Conservation (phyloP, 2,113 vertebrate genomes). For the Melanerpes formicivorus region DNA sequence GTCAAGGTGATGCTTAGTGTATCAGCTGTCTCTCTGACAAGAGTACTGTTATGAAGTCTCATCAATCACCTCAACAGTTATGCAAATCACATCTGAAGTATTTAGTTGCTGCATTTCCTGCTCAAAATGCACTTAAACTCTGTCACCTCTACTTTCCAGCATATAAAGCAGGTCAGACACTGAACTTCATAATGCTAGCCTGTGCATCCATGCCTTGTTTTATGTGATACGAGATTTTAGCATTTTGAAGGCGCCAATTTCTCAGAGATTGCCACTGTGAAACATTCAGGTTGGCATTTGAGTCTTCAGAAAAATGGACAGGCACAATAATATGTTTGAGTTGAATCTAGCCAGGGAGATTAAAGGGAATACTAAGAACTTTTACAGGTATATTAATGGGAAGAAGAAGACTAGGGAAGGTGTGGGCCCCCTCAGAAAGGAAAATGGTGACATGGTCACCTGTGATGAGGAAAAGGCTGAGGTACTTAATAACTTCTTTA, state of each 20-base stretch:
- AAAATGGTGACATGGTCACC: too few species aligned
- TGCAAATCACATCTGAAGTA: conserved; percentile 49
- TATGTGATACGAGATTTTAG: not conserved
- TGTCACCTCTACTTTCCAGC: conserved; percentile 21
- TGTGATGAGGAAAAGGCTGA: too few species aligned
- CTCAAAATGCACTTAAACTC: conserved; percentile 27
- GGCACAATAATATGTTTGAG: not conserved
- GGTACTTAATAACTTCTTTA: too few species aligned
- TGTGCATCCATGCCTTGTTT: not conserved
- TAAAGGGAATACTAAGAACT: too few species aligned
- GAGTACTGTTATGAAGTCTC: conserved; percentile 49
- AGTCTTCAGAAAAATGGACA: not conserved
- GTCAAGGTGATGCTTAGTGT: conserved; percentile 20
- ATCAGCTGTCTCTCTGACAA: not conserved
- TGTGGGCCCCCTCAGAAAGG: too few species aligned
- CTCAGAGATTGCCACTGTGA: not conserved
- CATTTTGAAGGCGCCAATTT: not conserved
- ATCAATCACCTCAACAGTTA: conserved; percentile 39
- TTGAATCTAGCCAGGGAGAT: too few species aligned
- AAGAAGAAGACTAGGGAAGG: too few species aligned
- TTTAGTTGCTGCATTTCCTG: conserved; percentile 7
- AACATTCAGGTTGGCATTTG: not conserved
- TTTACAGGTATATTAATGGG: too few species aligned
- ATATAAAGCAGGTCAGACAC: not conserved
- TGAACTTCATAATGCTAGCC: not conserved